Conservation (phyloP, 2,797 vertebrate species). For the Peromyscus aztecus region DNA sequence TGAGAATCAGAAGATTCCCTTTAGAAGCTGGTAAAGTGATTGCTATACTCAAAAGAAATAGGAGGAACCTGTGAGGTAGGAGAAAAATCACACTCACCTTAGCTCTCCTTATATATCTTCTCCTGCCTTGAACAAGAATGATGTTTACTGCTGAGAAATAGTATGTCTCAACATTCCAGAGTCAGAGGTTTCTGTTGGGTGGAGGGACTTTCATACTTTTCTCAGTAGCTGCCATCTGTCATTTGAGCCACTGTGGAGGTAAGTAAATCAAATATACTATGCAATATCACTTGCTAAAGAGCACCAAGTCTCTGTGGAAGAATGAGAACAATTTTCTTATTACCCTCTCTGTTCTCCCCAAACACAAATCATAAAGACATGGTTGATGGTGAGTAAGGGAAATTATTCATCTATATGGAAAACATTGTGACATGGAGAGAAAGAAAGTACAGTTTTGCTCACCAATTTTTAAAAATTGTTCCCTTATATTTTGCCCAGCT, state of each 20-base stretch:
- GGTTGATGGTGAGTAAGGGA: neutral
- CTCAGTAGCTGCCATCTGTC: neutral
- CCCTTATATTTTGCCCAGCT: neutral
- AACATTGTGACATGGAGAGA: neutral
- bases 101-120: neutral
- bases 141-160: neutral
- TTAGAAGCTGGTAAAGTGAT: neutral
- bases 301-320: neutral
- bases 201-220: too few relatives aligned
- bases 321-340: neutral
- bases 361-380: neutral
- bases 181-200: neutral
- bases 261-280: neutral
- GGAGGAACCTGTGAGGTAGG: neutral
- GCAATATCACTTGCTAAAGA: rapidly evolving
- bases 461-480: neutral
- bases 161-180: neutral
- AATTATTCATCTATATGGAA: neutral
- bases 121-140: neutral
- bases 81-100: neutral
- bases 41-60: neutral
- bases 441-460: neutral
- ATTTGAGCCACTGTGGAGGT: neutral
- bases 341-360: neutral
- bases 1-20: neutral